Base-by-base conservation (phyloP, 1,140 invertebrate species). In the Euura saliciscinereae region DNA sequence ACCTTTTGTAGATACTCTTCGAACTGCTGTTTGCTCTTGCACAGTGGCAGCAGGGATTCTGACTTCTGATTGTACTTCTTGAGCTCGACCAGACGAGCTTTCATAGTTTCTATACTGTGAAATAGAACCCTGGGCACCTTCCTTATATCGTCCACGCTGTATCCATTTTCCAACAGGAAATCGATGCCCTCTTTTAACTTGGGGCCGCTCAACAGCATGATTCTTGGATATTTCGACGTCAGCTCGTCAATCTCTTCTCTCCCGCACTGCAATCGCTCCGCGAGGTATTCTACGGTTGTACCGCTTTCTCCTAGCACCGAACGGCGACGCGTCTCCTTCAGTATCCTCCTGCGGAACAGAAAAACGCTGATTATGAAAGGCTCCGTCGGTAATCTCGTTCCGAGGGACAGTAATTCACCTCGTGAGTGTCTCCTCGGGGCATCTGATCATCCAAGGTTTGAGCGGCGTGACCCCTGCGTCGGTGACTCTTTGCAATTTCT, bases 381-480 rank as follows among this genome's bases (percentile, higher is more conserved):
- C 28, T 28, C 28, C 28, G 28, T 28, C 28, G 28, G 28, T 28
- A 28, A 28, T 28, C 0, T 28, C 28, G 28, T 28, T 28, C 28
- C 28, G 28, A 28, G 28, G 28, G 28, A 28, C 28, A 28, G 0
- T 13, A 43, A 75, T 76, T 78, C 78, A 85, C 85, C 80, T 86
- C 68, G 87, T 82, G 45, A 89, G 76, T 71, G 85, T 85, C 4
- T 84, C 77, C 66, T 83, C 81, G 4, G 85, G 79, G 69, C 85
- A 89, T 28, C 89, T 81, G 7, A 90, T 80, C 88, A 90, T 89
- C 89, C 89, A 90, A 0, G 89, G 89, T 82, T 89, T 90, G 4
- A 89, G 78, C 71, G 82, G 84, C 46, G 81, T 80, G 42, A 90
- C 81, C 13, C 88, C 85, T 13, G 84, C 82, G 28, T 81, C 72